Percentiles rank a stretch among this genome's conserved stretches.
These are phyloP conservation scores for Hirtodrosophila trivittata DNA, from an alignment of 2,888 invertebrate genomes.

Conservation along the genomic window DNA sequence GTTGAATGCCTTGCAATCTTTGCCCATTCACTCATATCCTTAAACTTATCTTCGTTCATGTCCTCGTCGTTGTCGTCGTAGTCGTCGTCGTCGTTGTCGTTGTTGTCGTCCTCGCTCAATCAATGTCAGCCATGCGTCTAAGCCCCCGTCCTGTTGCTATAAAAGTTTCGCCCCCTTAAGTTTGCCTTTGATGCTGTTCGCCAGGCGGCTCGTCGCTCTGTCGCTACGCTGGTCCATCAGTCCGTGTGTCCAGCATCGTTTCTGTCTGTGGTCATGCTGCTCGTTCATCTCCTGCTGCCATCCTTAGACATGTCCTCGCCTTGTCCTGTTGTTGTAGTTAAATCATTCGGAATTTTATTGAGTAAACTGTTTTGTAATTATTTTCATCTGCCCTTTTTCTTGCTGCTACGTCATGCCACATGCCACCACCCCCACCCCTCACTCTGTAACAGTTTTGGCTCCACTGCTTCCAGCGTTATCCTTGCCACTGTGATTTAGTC, in stretches of 20 bases:
- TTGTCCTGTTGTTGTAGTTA: constrained; percentile 56
- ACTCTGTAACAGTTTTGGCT: not conserved
- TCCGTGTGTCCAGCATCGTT: not conserved
- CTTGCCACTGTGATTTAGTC: not conserved
- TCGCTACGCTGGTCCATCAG: too few relatives aligned
- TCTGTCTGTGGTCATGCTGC: constrained; percentile 35
- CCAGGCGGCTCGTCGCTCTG: too few relatives aligned
- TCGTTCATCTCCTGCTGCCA: constrained; percentile 3
- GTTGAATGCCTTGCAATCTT: constrained; percentile 54
- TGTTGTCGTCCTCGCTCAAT: constrained; percentile 61
- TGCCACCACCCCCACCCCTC: not conserved
- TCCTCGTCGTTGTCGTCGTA: not conserved
- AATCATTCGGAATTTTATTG: constrained; percentile 74
- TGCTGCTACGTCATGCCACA: constrained; percentile 31
- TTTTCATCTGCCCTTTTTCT: constrained; percentile 55
- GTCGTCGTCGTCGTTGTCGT: not conserved
- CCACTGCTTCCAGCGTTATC: constrained; percentile 24
- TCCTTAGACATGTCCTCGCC: constrained; percentile 23
- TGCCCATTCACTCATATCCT: constrained; percentile 45
- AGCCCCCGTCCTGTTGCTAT: constrained; percentile 1
- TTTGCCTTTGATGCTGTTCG: constrained; percentile 44
- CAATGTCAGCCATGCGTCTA: constrained; percentile 57
- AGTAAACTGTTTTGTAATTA: constrained; percentile 75
- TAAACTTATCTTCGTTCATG: constrained; percentile 6
- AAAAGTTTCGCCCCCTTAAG: constrained; percentile 43